phyloP scores from a whole-genome alignment of 2,888 invertebrate species.

The Protophormia terraenovae region DNA sequence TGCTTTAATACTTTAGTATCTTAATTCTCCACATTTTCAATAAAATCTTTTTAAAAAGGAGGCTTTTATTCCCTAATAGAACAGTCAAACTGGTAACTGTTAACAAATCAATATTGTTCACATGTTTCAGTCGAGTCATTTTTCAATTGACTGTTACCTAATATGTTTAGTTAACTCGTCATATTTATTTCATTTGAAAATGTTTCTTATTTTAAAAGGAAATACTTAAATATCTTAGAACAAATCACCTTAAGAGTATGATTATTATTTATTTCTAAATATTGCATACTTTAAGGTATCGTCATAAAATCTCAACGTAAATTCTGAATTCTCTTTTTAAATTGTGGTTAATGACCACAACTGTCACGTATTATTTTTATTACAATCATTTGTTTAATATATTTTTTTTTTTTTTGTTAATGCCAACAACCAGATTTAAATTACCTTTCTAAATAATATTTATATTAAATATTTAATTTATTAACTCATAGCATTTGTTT shows the following conservation, averaged over 20 bases:
- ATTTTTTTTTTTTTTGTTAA: background rate
- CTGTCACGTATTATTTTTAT: constrained; percentile 1
- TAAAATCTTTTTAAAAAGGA: too few species aligned
- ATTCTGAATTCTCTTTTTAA: background rate
- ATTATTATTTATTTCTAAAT: background rate
- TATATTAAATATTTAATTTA: constrained; percentile 40
- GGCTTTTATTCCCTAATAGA: background rate
- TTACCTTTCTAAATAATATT: background rate
- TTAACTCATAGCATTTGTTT: constrained; percentile 40
- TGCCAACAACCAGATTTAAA: constrained; percentile 3
- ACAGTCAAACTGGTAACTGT: background rate
- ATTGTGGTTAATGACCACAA: background rate
- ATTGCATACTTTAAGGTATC: background rate
- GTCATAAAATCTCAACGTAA: background rate
- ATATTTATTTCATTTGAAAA: background rate
- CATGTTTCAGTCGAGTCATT: background rate
- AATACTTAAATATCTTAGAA: background rate
- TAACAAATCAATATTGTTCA: background rate
- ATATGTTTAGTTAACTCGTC: background rate
- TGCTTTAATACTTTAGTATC: background rate
- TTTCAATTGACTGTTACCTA: background rate
- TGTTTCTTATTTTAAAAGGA: background rate
- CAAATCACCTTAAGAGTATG: background rate
- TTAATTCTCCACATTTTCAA: background rate
- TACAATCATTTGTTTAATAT: background rate